Evolutionary conservation across 2,888 invertebrate genomes (phyloP).

Genomic region (Chrysina gloriosa): DNA sequence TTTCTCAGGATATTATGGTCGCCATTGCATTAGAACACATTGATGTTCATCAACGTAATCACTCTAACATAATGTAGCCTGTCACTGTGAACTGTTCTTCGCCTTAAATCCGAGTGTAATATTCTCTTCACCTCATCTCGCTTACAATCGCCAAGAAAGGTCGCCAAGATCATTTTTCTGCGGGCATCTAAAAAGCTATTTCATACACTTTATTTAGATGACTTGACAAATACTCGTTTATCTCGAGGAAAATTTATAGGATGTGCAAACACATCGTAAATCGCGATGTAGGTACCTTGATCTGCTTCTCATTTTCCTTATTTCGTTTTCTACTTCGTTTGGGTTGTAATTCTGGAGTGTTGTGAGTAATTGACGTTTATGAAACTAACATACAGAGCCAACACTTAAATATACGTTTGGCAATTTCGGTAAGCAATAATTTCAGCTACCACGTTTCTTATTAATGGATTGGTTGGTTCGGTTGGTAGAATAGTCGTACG

Average conservation of each 20-base stretch:
- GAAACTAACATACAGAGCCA: conserved; percentile 7
- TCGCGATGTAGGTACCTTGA: conserved; percentile 3
- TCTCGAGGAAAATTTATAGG: conserved; percentile 17
- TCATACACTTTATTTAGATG: conserved; percentile 30
- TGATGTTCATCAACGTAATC: conserved; percentile 7
- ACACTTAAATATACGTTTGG: conserved; percentile 28
- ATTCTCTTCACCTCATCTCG: neutral
- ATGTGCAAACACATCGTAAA: conserved; percentile 19
- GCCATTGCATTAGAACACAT: neutral
- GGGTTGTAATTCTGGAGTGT: conserved; percentile 4
- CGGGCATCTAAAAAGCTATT: neutral
- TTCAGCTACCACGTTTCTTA: conserved; percentile 28
- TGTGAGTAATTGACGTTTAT: conserved; percentile 16
- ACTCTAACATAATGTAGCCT: conserved; percentile 10
- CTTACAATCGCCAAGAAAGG: conserved; percentile 11
- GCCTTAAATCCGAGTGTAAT: conserved; percentile 10
- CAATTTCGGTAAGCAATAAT: conserved; percentile 33
- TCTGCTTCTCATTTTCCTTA: neutral
- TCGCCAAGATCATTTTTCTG: conserved; percentile 16
- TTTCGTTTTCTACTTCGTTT: conserved; percentile 7
- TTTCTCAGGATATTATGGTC: neutral
- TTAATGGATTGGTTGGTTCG: conserved; percentile 23
- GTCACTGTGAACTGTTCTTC: conserved; percentile 2
- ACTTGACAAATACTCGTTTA: conserved; percentile 26
- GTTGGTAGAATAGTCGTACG: neutral